These are phyloP conservation scores for Caenorhabditis plicata DNA, from an alignment of 2,888 invertebrate species.

Conservation along the genomic window DNA sequence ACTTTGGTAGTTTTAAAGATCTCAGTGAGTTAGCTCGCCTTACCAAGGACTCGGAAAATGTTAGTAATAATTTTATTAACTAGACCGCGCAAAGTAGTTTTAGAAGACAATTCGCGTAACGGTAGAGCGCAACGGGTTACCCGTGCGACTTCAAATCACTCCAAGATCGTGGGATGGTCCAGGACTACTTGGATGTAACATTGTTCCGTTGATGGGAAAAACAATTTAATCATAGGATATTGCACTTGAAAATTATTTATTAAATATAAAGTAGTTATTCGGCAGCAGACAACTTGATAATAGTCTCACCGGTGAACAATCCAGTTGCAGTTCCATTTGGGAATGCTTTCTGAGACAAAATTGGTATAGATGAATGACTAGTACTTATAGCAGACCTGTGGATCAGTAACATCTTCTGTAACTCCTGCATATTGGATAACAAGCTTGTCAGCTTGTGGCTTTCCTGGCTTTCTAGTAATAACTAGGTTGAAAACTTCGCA, in stretches of 20 bases:
- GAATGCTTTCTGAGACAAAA: no score
- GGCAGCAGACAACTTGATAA: constrained; percentile 50
- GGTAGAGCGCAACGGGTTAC: constrained; percentile 41
- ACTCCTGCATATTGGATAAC: constrained; percentile 39
- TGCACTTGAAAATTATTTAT: no score
- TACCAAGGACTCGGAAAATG: constrained; percentile 43
- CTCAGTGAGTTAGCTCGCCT: constrained; percentile 47
- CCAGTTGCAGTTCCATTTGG: constrained; percentile 24
- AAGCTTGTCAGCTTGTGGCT: constrained; percentile 49
- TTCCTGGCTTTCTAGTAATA: constrained; percentile 49
- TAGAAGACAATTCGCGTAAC: constrained; percentile 54
- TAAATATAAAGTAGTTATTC: no score
- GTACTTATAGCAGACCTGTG: no score
- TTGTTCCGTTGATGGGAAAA: constrained; percentile 21
- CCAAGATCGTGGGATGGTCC: constrained; percentile 53
- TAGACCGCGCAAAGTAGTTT: no score
- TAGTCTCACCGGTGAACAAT: constrained; percentile 39
- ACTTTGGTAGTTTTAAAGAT: constrained; percentile 50
- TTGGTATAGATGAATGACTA: no score
- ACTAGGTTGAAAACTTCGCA: constrained; percentile 35
- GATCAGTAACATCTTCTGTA: constrained; percentile 29
- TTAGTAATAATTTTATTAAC: constrained; percentile 19
- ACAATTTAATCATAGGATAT: constrained; percentile 18
- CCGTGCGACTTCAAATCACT: constrained; percentile 46
- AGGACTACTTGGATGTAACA: constrained; percentile 47